Evolutionary conservation across 2,888 invertebrate species (phyloP).

Genomic region (Camptogramma bilineatum): DNA sequence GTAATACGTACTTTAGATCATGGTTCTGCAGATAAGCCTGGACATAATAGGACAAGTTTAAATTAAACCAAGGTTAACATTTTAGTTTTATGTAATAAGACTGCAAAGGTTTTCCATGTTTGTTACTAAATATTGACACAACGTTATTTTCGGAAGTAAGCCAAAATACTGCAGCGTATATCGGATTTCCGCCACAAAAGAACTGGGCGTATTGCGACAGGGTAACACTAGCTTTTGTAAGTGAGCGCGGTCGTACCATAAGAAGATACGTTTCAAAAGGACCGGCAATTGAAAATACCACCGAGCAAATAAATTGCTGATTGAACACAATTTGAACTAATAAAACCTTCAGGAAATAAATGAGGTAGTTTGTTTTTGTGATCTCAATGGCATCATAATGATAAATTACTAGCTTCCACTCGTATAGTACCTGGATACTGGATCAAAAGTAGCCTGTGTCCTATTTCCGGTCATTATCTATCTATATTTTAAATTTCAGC

Average conservation of each 20-base stretch:
- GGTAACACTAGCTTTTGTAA: slow-evolving; percentile 25
- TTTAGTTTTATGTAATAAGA: too few species aligned
- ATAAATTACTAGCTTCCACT: too few species aligned
- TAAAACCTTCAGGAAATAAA: neutral
- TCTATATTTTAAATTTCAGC: too few species aligned
- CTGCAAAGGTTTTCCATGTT: slow-evolving; percentile 1
- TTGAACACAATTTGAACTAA: neutral
- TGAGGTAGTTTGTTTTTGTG: neutral
- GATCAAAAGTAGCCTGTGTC: too few species aligned
- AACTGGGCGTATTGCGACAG: slow-evolving; percentile 22
- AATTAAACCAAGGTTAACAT: too few species aligned
- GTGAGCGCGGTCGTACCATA: slow-evolving; percentile 12
- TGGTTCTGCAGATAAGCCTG: too few species aligned
- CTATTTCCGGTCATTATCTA: too few species aligned
- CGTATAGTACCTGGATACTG: too few species aligned
- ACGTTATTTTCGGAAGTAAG: slow-evolving; percentile 29
- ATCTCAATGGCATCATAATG: too few species aligned
- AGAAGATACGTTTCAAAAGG: slow-evolving; percentile 13
- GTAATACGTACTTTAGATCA: too few species aligned
- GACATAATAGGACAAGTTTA: too few species aligned
- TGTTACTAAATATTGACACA: slow-evolving; percentile 27
- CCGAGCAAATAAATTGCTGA: neutral
- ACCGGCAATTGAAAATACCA: neutral
- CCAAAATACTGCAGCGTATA: slow-evolving; percentile 32
- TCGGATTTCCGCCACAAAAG: slow-evolving; percentile 31